These are phyloP conservation scores for Anniella stebbinsi DNA, from an alignment of 2,797 vertebrate species.

Conservation along the genomic window DNA sequence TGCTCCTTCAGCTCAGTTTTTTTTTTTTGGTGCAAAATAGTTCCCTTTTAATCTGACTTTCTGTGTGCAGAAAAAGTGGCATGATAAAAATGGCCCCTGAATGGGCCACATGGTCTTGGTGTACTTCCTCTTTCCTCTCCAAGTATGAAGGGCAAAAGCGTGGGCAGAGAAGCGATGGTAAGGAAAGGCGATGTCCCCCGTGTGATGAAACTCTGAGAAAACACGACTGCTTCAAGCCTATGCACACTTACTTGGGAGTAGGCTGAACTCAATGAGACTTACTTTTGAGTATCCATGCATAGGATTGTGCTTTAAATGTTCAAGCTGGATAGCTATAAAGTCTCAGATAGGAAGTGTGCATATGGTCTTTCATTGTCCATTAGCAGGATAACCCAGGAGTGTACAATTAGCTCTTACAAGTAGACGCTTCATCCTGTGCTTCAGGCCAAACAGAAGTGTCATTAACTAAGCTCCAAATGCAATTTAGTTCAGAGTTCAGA, in stretches of 20 bases:
- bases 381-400: not conserved
- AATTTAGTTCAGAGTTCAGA: slow-evolving; percentile 26
- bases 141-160: too few species aligned
- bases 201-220: not conserved
- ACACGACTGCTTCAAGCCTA: not conserved
- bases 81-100: too few species aligned
- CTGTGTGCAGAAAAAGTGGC: too few species aligned
- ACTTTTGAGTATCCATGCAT: not conserved
- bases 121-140: too few species aligned
- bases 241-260: not conserved
- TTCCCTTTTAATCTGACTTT: too few species aligned
- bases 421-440: slow-evolving; percentile 16
- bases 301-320: not conserved
- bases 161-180: too few species aligned
- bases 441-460: not conserved
- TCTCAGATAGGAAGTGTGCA: not conserved
- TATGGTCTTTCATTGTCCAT: slow-evolving; percentile 1
- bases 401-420: not conserved
- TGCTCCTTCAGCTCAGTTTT: too few species aligned
- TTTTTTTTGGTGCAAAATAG: too few species aligned
- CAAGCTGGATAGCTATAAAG: not conserved
- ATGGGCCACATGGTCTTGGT: too few species aligned
- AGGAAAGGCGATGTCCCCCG: too few species aligned
- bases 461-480: slow-evolving; percentile 17
- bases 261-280: not conserved